These are phyloP conservation scores for Hymenopus coronatus DNA, from an alignment of 2,888 invertebrate genomes.

Conservation along the genomic window DNA sequence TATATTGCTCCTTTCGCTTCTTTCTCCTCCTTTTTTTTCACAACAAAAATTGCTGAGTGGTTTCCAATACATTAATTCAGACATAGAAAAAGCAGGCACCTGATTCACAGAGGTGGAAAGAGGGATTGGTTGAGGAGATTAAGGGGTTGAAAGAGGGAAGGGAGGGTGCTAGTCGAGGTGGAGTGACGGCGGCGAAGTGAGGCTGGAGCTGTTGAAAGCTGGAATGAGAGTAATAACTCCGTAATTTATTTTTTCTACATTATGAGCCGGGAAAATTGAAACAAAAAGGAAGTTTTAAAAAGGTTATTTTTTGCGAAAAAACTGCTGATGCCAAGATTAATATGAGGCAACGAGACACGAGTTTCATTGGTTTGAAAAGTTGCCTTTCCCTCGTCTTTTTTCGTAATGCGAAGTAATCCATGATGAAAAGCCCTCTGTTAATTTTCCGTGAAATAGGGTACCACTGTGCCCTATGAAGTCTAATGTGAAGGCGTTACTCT, in stretches of 20 bases:
- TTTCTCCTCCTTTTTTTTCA: background rate
- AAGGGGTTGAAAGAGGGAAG: constrained; percentile 1
- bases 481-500: background rate
- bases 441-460: background rate
- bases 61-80: constrained; percentile 20
- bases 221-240: constrained; percentile 7
- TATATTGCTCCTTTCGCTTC: background rate
- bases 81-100: constrained; percentile 2
- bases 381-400: background rate
- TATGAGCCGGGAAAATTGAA: constrained; percentile 16
- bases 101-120: constrained; percentile 7
- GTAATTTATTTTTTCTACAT: constrained; percentile 16
- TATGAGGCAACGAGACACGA: background rate
- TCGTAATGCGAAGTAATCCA: background rate
- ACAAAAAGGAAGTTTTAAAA: constrained; percentile 9
- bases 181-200: background rate
- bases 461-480: background rate
- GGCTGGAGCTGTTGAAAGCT: background rate
- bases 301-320: background rate
- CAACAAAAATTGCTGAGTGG: constrained; percentile 20
- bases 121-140: constrained; percentile 6
- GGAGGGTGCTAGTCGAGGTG: constrained; percentile 6
- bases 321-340: background rate
- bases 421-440: background rate
- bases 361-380: background rate